Evolutionary conservation across 2,797 vertebrate genomes (phyloP).

Genomic region (Neoniphon sammara): DNA sequence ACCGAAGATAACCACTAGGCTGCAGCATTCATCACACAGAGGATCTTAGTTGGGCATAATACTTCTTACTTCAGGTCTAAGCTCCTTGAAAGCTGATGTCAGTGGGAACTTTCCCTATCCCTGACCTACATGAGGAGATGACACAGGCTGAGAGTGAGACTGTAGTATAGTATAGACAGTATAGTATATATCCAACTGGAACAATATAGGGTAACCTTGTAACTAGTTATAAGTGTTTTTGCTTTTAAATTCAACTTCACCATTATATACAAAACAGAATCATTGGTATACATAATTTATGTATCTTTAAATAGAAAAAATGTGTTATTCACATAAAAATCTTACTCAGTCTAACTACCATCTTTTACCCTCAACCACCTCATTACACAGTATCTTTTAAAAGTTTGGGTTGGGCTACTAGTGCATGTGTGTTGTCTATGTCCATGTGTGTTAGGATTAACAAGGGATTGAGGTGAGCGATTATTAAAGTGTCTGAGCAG

Average conservation of each 20-base stretch:
- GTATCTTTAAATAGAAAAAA: background rate
- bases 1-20: slow-evolving; percentile 16
- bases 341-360: too few species aligned
- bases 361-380: background rate
- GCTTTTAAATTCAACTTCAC: background rate
- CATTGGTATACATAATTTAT: background rate
- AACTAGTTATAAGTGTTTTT: background rate
- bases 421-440: slow-evolving; percentile 63
- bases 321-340: too few species aligned
- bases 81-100: slow-evolving; percentile 66
- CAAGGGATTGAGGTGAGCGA: slow-evolving; percentile 66
- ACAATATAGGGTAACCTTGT: background rate
- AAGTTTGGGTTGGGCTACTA: background rate
- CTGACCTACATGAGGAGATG: slow-evolving; percentile 69
- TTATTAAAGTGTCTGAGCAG: slow-evolving; percentile 64
- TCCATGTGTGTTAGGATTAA: slow-evolving; percentile 75
- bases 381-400: background rate
- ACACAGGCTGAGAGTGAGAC: slow-evolving; percentile 6
- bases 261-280: background rate
- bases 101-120: slow-evolving; percentile 44
- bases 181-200: background rate
- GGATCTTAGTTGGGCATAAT: slow-evolving; percentile 61
- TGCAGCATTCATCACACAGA: slow-evolving; percentile 11
- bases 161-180: background rate
- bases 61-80: slow-evolving; percentile 74